phyloP scores from a whole-genome alignment of 2,888 invertebrate species.

The Cheilosia urbana region DNA sequence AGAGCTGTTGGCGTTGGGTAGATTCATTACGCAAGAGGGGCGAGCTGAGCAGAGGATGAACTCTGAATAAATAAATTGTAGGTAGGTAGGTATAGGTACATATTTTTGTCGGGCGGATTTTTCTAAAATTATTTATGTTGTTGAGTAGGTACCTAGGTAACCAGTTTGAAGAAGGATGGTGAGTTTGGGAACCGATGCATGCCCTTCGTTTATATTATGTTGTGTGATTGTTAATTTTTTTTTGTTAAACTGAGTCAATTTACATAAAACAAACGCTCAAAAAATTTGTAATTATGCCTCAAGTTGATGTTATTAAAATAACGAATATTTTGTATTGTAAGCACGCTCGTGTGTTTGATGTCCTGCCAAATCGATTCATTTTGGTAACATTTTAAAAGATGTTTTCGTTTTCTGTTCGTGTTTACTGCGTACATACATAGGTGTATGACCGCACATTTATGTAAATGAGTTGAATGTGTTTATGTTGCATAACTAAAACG shows the following conservation, averaged over 20 bases:
- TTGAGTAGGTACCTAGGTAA: no score
- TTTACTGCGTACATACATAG: background rate
- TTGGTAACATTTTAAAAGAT: slow-evolving; percentile 20
- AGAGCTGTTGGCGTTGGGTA: background rate
- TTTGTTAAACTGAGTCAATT: slow-evolving; percentile 5
- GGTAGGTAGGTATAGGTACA: background rate
- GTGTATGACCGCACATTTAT: background rate
- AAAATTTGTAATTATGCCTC: slow-evolving; percentile 28
- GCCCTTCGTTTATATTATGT: slow-evolving; percentile 37
- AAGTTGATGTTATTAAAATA: slow-evolving; percentile 16
- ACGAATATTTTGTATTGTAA: slow-evolving; percentile 21
- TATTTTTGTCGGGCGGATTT: no score
- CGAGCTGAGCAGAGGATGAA: background rate
- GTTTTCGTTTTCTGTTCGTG: slow-evolving; percentile 11
- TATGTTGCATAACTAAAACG: slow-evolving; percentile 3
- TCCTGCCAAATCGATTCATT: slow-evolving; percentile 62
- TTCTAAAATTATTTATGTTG: no score
- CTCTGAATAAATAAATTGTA: slow-evolving; percentile 20
- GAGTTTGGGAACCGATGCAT: background rate
- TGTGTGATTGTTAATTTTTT: slow-evolving; percentile 28
- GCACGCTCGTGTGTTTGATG: slow-evolving; percentile 43
- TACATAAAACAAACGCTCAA: slow-evolving; percentile 29
- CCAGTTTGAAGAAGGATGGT: no score
- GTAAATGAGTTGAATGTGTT: slow-evolving; percentile 26
- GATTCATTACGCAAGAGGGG: background rate